Percentiles rank a stretch among this genome's conserved stretches.
Conservation (phyloP, 2,888 invertebrate genomes). For the Drosophila parthenogenetica region DNA sequence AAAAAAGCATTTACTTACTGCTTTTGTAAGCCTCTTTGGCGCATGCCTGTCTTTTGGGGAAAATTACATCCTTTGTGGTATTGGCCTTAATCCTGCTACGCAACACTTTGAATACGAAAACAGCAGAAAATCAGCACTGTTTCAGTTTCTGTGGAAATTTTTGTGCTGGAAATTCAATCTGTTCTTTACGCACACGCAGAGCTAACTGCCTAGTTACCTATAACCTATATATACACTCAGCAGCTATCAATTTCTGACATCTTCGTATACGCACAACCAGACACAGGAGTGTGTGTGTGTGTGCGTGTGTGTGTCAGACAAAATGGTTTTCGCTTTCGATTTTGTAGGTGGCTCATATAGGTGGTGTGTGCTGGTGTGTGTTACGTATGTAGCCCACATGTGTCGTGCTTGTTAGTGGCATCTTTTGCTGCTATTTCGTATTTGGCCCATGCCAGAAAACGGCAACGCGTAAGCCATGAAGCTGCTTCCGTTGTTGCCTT, state of each 20-base stretch:
- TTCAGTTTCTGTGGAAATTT: background rate
- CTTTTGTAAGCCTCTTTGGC: background rate
- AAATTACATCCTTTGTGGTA: background rate
- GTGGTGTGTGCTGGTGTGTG: background rate
- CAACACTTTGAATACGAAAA: conserved; percentile 5
- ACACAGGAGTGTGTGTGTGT: conserved; percentile 1
- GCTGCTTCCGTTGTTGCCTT: conserved; percentile 9
- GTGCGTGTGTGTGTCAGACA: conserved; percentile 29
- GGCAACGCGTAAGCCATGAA: conserved; percentile 44
- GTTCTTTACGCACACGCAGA: conserved; percentile 12
- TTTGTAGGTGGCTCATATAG: conserved; percentile 55
- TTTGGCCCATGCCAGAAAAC: conserved; percentile 9
- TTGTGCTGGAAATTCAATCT: conserved; percentile 18
- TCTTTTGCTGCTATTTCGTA: conserved; percentile 43
- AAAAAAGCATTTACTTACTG: background rate
- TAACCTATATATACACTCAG: conserved; percentile 18
- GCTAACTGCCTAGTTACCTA: conserved; percentile 53
- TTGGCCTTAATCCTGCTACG: conserved; percentile 13
- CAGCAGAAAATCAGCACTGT: background rate
- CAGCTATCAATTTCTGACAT: conserved; percentile 31
- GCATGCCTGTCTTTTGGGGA: background rate
- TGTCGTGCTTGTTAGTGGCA: conserved; percentile 33
- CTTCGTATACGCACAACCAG: conserved; percentile 13
- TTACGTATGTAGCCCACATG: conserved; percentile 24
- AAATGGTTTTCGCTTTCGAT: conserved; percentile 76